phyloP scores from a whole-genome alignment of 1,140 invertebrate species.

The Holotrichia oblita region DNA sequence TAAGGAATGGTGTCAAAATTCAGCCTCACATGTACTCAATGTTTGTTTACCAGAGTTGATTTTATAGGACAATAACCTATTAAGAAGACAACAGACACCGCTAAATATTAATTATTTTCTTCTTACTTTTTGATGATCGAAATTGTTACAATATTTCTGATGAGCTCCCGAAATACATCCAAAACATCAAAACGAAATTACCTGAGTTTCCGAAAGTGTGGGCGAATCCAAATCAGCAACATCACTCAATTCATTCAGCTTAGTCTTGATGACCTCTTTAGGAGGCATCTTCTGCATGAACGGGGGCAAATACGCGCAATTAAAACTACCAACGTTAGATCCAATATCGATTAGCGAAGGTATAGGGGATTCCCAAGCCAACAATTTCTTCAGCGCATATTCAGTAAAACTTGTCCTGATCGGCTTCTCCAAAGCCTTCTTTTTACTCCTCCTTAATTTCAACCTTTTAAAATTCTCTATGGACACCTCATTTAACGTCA shows the following conservation, averaged over 20 bases:
- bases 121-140: neutral
- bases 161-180: too few relatives aligned
- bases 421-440: constrained; percentile 53
- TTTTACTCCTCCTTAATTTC: constrained; percentile 54
- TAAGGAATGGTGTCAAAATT: too few relatives aligned
- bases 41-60: too few relatives aligned
- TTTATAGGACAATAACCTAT: too few relatives aligned
- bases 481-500: constrained; percentile 57
- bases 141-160: too few relatives aligned
- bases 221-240: constrained; percentile 58
- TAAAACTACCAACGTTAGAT: constrained; percentile 64
- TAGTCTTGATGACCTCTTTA: constrained; percentile 55
- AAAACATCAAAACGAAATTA: constrained; percentile 44
- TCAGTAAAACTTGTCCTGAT: constrained; percentile 55
- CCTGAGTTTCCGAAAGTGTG: constrained; percentile 56
- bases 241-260: constrained; percentile 47
- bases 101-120: too few relatives aligned
- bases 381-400: constrained; percentile 50
- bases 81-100: too few relatives aligned
- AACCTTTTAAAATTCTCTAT: constrained; percentile 52
- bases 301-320: constrained; percentile 62
- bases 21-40: too few relatives aligned
- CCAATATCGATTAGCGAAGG: constrained; percentile 63
- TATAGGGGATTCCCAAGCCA: constrained; percentile 48
- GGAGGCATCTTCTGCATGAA: constrained; percentile 58